Evolutionary conservation across 2,888 invertebrate species (phyloP).

Genomic region (Sicus ferrugineus): DNA sequence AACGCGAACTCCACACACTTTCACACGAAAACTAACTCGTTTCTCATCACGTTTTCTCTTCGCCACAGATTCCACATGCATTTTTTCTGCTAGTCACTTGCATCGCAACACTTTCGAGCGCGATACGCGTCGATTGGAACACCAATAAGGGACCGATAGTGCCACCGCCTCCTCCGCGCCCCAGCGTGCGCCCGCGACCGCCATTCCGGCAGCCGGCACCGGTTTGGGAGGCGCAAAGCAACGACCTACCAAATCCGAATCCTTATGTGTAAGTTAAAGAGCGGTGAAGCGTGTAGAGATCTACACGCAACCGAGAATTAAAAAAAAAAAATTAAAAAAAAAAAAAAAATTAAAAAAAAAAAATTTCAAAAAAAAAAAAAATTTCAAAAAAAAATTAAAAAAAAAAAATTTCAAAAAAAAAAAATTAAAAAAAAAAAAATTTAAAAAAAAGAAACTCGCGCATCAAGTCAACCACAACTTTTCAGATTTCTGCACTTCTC

Average conservation of each 20-base stretch:
- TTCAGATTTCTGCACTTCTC: not conserved
- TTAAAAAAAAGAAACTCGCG: no score
- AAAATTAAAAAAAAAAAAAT: no score
- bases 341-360: no score
- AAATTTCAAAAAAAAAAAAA: no score
- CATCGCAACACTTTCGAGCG: conserved; percentile 61
- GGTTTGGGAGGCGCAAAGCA: conserved; percentile 70
- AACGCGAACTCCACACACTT: not conserved
- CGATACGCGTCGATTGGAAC: conserved; percentile 72
- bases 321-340: no score
- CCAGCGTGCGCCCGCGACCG: conserved; percentile 65
- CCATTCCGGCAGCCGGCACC: conserved; percentile 70
- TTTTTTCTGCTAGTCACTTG: conserved; percentile 58
- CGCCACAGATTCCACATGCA: conserved; percentile 50
- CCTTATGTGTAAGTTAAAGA: conserved; percentile 70
- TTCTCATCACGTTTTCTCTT: conserved; percentile 33
- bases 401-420: no score
- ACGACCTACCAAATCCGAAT: conserved; percentile 70
- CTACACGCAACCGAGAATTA: no score
- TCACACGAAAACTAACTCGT: not conserved
- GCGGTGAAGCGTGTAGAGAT: no score
- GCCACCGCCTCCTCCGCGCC: conserved; percentile 69
- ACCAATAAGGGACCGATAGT: conserved; percentile 71
- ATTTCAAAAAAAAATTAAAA: no score
- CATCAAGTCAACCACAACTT: not conserved